Evolutionary conservation across 1,140 invertebrate genomes (phyloP).

Genomic region (Acromyrmex heyeri): DNA sequence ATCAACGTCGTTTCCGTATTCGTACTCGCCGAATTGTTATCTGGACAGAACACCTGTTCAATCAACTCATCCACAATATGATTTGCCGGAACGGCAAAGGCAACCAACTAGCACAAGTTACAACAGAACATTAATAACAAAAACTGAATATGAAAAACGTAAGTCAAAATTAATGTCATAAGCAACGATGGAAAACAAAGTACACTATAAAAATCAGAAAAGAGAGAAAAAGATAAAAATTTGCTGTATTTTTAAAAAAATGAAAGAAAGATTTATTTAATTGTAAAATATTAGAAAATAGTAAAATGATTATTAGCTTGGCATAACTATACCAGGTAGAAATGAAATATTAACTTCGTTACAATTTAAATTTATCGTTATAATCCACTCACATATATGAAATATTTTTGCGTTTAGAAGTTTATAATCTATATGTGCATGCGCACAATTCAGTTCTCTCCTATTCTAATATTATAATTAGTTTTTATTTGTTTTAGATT

Average conservation of each 20-base stretch:
- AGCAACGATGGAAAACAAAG: not conserved
- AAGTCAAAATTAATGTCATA: conserved; percentile 9
- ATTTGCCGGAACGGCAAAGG: not conserved
- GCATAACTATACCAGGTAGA: not conserved
- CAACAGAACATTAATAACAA: too few species aligned
- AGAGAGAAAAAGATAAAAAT: too few species aligned
- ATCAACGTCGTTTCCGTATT: not conserved
- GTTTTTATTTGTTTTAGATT: not conserved
- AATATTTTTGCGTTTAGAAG: not conserved
- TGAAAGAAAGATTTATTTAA: not conserved
- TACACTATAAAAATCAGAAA: not conserved
- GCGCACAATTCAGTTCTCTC: not conserved
- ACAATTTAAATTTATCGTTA: conserved; percentile 3
- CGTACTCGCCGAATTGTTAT: not conserved
- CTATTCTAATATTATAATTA: not conserved
- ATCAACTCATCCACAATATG: not conserved
- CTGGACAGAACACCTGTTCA: not conserved
- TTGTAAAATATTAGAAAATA: not conserved
- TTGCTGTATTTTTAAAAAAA: not conserved
- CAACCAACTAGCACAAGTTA: not conserved
- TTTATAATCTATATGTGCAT: not conserved
- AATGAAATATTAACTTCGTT: not conserved
- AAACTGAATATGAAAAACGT: not conserved
- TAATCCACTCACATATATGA: not conserved
- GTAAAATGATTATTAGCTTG: not conserved